Conservation (phyloP, 2,888 invertebrate genomes). For the Metopia argyrocephala region DNA sequence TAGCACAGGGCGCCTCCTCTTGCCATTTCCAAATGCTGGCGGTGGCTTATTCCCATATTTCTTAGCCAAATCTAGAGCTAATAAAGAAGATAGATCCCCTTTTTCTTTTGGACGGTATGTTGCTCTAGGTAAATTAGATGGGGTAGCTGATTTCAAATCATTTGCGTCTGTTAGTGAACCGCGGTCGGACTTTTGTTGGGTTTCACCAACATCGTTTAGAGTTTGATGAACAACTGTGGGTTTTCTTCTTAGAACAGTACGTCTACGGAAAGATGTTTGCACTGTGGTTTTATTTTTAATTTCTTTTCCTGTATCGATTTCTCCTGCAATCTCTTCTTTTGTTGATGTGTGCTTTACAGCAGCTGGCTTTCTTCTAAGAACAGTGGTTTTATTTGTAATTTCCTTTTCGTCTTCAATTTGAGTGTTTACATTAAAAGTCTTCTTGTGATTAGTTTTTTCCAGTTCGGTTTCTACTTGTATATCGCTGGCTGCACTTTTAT, state of each 20-base stretch:
- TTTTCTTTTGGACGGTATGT: conserved; percentile 70
- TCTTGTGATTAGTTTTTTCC: background rate
- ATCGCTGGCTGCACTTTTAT: background rate
- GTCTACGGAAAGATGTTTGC: conserved; percentile 32
- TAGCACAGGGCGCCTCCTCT: conserved; percentile 36
- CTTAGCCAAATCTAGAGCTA: conserved; percentile 69
- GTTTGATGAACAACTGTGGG: background rate
- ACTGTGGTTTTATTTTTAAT: background rate
- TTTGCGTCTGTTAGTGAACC: background rate
- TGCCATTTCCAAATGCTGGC: conserved; percentile 18
- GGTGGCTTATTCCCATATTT: conserved; percentile 30
- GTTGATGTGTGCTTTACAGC: background rate
- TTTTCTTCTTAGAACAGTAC: conserved; percentile 6
- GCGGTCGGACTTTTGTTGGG: background rate
- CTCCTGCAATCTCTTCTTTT: background rate
- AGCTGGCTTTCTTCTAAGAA: conserved; percentile 10
- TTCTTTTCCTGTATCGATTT: background rate
- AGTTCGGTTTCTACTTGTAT: background rate
- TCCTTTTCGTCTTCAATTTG: conserved; percentile 10
- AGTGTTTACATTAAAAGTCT: background rate
- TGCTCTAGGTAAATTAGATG: conserved; percentile 65
- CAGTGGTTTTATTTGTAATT: conserved; percentile 52
- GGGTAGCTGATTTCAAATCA: background rate
- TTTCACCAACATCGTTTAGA: background rate
- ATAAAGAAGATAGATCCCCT: conserved; percentile 70